Percentiles rank a stretch among this genome's conserved stretches.
Conservation (phyloP, 2,888 invertebrate genomes). For the Anodontia alba region DNA sequence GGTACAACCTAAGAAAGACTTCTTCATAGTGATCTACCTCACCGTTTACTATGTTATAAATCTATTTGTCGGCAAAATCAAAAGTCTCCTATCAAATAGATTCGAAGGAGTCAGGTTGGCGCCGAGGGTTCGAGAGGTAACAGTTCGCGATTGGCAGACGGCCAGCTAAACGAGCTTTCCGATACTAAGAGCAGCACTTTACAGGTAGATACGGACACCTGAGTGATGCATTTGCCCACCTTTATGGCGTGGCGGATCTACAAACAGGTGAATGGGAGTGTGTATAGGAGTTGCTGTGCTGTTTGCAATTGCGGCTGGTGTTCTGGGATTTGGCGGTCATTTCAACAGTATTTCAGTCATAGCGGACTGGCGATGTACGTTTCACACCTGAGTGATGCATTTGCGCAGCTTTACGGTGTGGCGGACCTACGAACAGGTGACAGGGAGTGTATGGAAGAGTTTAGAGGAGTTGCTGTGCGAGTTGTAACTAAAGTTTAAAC, state of each 20-base stretch:
- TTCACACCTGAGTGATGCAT: slow-evolving; percentile 14
- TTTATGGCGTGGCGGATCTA: slow-evolving; percentile 6
- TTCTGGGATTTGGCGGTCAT: too few relatives aligned
- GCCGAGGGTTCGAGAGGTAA: slow-evolving; percentile 48
- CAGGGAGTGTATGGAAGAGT: not conserved
- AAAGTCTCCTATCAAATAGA: slow-evolving; percentile 26
- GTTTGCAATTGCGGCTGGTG: too few relatives aligned
- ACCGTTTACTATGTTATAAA: slow-evolving; percentile 26
- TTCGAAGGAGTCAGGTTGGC: slow-evolving; percentile 40
- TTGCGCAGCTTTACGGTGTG: not conserved
- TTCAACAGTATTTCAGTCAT: too few relatives aligned
- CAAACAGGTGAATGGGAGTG: not conserved
- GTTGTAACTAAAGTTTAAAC: too few relatives aligned
- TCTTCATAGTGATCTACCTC: slow-evolving; percentile 3
- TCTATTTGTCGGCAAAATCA: slow-evolving; percentile 22
- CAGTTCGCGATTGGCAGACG: slow-evolving; percentile 37
- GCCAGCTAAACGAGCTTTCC: slow-evolving; percentile 31
- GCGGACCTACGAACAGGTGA: not conserved
- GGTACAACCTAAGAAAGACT: not conserved
- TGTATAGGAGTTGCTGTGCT: not conserved
- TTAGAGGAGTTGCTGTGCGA: not conserved
- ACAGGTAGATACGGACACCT: slow-evolving; percentile 21
- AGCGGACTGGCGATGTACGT: too few relatives aligned
- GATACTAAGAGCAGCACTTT: not conserved
- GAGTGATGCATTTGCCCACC: slow-evolving; percentile 16